Evolutionary conservation across 2,113 vertebrate species (phyloP).

Genomic region (Nipponia nippon): DNA sequence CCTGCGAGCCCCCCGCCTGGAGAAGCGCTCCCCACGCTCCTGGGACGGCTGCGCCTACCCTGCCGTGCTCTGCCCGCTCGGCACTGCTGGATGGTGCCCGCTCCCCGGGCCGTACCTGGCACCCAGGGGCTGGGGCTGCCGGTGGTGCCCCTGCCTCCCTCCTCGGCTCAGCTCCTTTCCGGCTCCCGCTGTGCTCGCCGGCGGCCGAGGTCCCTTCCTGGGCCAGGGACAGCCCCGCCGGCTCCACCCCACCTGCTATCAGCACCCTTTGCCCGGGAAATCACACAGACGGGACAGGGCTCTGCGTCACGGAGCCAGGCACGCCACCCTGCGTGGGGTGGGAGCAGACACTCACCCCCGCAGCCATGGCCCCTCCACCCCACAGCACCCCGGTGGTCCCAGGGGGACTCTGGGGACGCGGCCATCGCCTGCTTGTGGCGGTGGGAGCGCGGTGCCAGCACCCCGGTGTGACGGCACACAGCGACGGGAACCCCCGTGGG

Average conservation of each 20-base stretch:
- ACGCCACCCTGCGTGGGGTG: not conserved
- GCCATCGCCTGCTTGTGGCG: rapidly evolving
- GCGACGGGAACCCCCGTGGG: rapidly evolving
- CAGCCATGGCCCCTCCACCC: not conserved
- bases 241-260: conserved; percentile 15
- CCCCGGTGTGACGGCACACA: rapidly evolving
- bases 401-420: not conserved
- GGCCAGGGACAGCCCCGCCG: not conserved
- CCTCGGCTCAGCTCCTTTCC: not conserved
- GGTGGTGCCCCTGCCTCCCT: not conserved
- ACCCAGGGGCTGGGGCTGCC: not conserved
- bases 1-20: rapidly evolving
- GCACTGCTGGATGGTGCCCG: rapidly evolving
- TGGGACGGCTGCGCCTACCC: rapidly evolving
- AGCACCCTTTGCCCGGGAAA: conserved; percentile 14
- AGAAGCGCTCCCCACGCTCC: rapidly evolving
- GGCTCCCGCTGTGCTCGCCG: not conserved
- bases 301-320: rapidly evolving
- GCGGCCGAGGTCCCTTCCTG: not conserved
- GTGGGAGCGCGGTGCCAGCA: not conserved
- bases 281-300: not conserved
- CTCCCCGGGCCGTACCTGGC: not conserved
- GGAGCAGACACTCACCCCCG: not conserved
- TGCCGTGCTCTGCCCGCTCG: rapidly evolving
- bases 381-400: rapidly evolving